phyloP scores from a whole-genome alignment of 1,140 invertebrate species.

The Solenopsis invicta region DNA sequence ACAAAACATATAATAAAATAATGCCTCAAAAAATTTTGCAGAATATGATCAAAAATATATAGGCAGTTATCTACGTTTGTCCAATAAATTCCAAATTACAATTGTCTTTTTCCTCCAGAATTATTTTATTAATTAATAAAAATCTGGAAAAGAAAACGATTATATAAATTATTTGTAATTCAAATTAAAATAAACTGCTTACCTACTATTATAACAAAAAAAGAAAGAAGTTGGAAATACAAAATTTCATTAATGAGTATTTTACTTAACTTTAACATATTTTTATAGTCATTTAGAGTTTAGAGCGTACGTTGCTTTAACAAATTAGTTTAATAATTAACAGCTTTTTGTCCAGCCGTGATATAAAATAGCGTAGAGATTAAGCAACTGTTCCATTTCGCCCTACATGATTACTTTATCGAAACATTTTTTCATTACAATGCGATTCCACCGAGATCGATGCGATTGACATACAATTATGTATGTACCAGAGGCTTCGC shows the following conservation, averaged over 20 bases:
- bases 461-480: constrained; percentile 53
- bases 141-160: neutral
- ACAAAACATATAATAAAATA: neutral
- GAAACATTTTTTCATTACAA: neutral
- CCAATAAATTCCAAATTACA: neutral
- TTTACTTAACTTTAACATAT: neutral
- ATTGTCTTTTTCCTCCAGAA: neutral
- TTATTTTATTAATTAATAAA: neutral
- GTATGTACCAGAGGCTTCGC: constrained; percentile 25
- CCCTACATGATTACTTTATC: neutral
- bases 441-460: neutral
- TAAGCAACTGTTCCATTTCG: neutral
- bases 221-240: neutral
- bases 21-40: neutral
- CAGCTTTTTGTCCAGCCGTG: neutral
- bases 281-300: no score
- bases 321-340: neutral
- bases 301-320: no score
- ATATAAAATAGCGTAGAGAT: neutral
- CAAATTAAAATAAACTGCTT: neutral
- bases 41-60: neutral
- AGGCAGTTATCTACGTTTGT: neutral
- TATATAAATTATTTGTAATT: neutral
- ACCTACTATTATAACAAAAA: neutral
- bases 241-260: neutral